These are phyloP conservation scores for Neoitamus cyanurus DNA, from an alignment of 2,888 invertebrate species.

Conservation along the genomic window DNA sequence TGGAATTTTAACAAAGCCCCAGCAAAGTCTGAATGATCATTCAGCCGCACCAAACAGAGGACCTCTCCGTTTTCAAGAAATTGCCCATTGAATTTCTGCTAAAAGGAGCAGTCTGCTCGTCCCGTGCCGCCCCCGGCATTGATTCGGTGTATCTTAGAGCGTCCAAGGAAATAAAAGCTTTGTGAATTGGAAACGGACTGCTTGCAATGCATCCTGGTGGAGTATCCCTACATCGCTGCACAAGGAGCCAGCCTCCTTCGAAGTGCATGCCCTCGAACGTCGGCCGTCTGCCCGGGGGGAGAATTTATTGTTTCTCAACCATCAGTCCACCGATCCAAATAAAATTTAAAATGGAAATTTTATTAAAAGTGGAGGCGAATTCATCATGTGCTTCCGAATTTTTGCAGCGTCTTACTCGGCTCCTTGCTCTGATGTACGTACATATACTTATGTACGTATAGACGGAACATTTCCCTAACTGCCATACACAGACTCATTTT, in stretches of 20 bases:
- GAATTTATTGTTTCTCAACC: background rate
- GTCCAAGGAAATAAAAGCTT: background rate
- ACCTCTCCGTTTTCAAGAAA: background rate
- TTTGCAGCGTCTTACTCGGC: background rate
- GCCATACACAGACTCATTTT: slow-evolving; percentile 14
- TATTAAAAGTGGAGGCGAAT: slow-evolving; percentile 18
- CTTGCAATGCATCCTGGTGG: background rate
- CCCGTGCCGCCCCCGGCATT: background rate
- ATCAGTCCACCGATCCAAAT: background rate
- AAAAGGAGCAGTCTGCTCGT: background rate
- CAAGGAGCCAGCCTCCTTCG: background rate
- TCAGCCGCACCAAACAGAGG: background rate
- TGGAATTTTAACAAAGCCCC: background rate
- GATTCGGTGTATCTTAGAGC: background rate
- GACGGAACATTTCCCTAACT: background rate
- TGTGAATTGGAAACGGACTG: background rate
- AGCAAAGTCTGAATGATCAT: background rate
- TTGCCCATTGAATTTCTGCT: background rate
- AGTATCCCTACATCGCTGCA: background rate
- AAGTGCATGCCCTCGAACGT: background rate
- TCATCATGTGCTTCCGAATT: slow-evolving; percentile 13
- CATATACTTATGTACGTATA: no score
- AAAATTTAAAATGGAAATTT: slow-evolving; percentile 26
- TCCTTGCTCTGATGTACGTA: background rate
- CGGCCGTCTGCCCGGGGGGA: background rate